A percentile compares a stretch with the other conserved stretches of the same genome.
Conservation (phyloP, 1,140 invertebrate species). For the Drosophila ficusphila region DNA sequence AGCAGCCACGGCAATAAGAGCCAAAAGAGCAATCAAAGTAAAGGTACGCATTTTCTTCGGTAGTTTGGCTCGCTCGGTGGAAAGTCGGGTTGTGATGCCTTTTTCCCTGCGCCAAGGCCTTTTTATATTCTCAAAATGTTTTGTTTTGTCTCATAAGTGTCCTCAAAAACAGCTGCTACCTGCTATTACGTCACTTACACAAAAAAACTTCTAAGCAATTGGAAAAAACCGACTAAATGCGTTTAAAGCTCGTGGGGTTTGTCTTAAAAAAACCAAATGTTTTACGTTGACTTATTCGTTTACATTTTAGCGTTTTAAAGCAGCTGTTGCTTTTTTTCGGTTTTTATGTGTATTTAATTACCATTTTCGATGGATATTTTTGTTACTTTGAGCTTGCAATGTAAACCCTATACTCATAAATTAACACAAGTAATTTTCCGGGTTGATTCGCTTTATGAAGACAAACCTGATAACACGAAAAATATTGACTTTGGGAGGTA, state of each 20-base stretch:
- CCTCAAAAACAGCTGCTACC: conserved; percentile 18
- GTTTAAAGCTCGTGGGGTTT: conserved; percentile 2
- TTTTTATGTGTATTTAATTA: background rate
- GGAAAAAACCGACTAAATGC: conserved; percentile 4
- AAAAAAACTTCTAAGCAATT: background rate
- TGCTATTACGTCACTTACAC: conserved; percentile 2
- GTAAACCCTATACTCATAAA: too few relatives aligned
- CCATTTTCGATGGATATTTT: too few relatives aligned
- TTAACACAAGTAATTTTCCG: too few relatives aligned
- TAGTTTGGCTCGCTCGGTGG: conserved; percentile 3
- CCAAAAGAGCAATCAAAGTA: conserved; percentile 28
- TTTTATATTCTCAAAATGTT: conserved; percentile 29
- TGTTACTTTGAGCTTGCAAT: too few relatives aligned
- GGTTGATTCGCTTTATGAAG: background rate
- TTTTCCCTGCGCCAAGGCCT: background rate
- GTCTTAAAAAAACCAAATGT: background rate
- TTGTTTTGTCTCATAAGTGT: too few relatives aligned
- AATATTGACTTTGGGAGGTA: background rate
- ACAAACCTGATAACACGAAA: background rate
- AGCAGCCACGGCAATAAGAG: conserved; percentile 16
- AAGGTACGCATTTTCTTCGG: conserved; percentile 28
- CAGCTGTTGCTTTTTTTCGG: conserved; percentile 4
- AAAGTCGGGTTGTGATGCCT: conserved; percentile 13
- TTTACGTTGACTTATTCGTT: conserved; percentile 10
- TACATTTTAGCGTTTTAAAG: background rate